These are phyloP conservation scores for Atrina japonica DNA, from an alignment of 2,888 invertebrate genomes.

Conservation along the genomic window DNA sequence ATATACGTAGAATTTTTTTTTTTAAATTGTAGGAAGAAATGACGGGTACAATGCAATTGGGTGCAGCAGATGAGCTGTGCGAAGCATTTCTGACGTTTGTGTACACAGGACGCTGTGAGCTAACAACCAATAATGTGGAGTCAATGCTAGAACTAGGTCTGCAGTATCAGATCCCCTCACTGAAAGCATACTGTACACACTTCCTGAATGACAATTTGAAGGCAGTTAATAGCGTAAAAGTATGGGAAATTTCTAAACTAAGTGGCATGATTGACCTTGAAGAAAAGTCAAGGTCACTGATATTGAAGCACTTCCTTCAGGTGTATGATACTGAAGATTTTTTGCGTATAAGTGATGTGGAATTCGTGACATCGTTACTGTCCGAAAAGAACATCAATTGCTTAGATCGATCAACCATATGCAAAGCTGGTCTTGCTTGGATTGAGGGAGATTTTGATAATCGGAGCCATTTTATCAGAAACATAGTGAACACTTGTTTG, in stretches of 20 bases:
- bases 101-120: conserved; percentile 88
- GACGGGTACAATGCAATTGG: conserved; percentile 11
- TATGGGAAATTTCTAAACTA: conserved; percentile 89
- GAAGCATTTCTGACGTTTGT: conserved; percentile 86
- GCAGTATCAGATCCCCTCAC: conserved; percentile 90
- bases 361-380: conserved; percentile 13
- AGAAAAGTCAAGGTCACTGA: conserved; percentile 86
- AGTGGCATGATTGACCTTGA: conserved; percentile 87
- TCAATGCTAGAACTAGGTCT: conserved; percentile 88
- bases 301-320: conserved; percentile 82
- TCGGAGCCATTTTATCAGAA: conserved; percentile 2
- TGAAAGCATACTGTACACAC: conserved; percentile 89
- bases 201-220: conserved; percentile 86
- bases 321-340: conserved; percentile 25
- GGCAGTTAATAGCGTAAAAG: conserved; percentile 90
- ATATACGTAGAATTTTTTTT: no score
- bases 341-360: background rate
- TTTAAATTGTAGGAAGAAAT: conserved; percentile 22
- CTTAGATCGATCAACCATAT: conserved; percentile 13
- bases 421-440: conserved; percentile 30
- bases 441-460: conserved; percentile 31
- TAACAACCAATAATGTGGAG: conserved; percentile 89
- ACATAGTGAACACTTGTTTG: conserved; percentile 11
- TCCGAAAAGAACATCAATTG: conserved; percentile 28
- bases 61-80: conserved; percentile 7